Evolutionary conservation across 2,888 invertebrate genomes (phyloP), one percentile per base, ranked within the genome.

Genomic region (Plagodis pulveraria): DNA sequence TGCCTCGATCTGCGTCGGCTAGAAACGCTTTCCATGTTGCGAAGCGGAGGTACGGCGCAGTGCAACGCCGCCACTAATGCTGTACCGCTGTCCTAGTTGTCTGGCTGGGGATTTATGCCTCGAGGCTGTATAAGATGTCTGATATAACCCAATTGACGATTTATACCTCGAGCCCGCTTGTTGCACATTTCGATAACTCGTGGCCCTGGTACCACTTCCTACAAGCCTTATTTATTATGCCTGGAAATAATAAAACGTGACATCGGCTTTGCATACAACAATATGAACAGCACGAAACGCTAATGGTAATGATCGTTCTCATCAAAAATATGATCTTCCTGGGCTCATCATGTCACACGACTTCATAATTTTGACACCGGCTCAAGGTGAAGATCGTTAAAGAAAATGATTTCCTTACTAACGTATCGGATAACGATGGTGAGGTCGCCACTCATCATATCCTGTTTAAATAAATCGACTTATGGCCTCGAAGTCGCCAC

Each of bases 1-100:
- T 78, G 80, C 69, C 76, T 53, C 11, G n/a, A n/a, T n/a, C n/a
- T n/a, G 36, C 9, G 36, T 78, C 80, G 76, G 78, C 77, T 78
- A 80, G 84, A 84, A 85, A 85, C 78, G 83, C 82, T 87, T 86
- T 86, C 84, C 86, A 84, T 83, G 84, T 86, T 77, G 80, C 84
- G 80, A 85, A 81, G 81, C 83, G 85, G 83, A 85, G 22, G 22
- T 22, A 22, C 22, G 22, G 81, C 83, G 85, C 82, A 85, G 84
- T 78, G 80, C 67, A 60, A 83, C 79, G 79, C 67, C 56, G 55
- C 58, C 44, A 22, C 55, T 48, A 36, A 38, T 41, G 46, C 58
- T 41, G 46, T 59, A 64, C 67, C 63, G 63, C 70, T 63, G 72
- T 72, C 60, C 67, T 74, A 1, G 22, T 22, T 22, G 22, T 22